phyloP scores from a whole-genome alignment of 2,797 vertebrate species.

The Valencia hispanica region DNA sequence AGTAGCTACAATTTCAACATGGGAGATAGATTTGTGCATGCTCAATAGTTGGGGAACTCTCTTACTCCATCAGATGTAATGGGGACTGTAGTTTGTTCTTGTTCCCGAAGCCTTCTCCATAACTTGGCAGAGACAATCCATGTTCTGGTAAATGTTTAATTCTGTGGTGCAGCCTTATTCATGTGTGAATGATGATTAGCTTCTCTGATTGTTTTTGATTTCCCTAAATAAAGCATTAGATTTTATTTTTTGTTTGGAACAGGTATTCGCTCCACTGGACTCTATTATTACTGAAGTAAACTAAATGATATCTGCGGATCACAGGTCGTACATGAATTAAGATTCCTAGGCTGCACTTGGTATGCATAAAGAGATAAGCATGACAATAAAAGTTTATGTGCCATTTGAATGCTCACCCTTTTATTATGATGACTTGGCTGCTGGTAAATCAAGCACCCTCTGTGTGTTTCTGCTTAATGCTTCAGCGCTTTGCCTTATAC shows the following conservation, averaged over 20 bases:
- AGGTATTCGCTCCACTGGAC: not conserved
- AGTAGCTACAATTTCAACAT: not conserved
- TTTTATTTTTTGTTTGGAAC: not conserved
- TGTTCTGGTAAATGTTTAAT: not conserved
- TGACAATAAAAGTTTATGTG: constrained; percentile 54
- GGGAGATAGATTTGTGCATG: not conserved
- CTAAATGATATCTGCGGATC: not conserved
- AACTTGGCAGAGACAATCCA: not conserved
- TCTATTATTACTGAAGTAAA: not conserved
- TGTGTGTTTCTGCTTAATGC: constrained; percentile 37
- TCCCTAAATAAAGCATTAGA: not conserved
- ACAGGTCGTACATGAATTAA: constrained; percentile 24
- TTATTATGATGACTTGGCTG: constrained; percentile 66
- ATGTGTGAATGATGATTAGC: not conserved
- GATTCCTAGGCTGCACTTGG: constrained; percentile 17
- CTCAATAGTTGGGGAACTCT: not conserved
- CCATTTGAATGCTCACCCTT: constrained; percentile 61
- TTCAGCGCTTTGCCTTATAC: constrained; percentile 26
- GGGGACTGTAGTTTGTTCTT: not conserved
- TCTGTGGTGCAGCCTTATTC: not conserved
- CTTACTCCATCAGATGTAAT: not conserved
- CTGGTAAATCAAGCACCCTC: constrained; percentile 65
- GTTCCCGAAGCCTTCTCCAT: not conserved
- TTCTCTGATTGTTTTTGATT: not conserved
- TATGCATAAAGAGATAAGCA: constrained; percentile 39